A percentile compares a stretch with the other conserved stretches of the same genome.
Conservation (phyloP, 2,888 invertebrate species). For the Lepidochitona cinerea region DNA sequence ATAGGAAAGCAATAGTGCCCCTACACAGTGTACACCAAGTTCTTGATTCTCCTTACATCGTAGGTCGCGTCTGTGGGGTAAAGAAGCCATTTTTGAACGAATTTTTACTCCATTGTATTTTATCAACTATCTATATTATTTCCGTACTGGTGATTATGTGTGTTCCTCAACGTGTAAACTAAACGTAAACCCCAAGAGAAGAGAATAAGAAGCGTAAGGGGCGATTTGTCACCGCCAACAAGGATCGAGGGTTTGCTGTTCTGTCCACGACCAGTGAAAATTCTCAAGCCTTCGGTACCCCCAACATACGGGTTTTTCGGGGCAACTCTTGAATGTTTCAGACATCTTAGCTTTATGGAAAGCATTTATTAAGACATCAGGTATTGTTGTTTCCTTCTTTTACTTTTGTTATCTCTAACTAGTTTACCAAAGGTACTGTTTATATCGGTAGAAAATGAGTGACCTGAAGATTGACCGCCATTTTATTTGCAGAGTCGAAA, state of each 20-base stretch:
- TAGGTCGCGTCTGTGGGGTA: slow-evolving; percentile 40
- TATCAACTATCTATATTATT: too few species aligned
- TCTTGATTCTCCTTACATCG: slow-evolving; percentile 54
- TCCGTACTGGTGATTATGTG: too few species aligned
- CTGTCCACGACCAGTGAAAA: background rate
- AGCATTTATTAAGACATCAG: background rate
- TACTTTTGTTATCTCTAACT: background rate
- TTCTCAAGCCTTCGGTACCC: background rate
- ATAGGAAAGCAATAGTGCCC: too few species aligned
- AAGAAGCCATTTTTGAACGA: slow-evolving; percentile 2
- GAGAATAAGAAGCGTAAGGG: too few species aligned
- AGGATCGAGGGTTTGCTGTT: background rate
- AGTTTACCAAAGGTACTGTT: too few species aligned
- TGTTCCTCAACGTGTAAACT: too few species aligned
- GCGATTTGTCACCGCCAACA: too few species aligned
- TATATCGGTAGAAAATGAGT: too few species aligned
- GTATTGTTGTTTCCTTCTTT: background rate
- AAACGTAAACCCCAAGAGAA: too few species aligned
- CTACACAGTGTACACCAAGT: too few species aligned
- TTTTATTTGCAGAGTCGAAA: background rate
- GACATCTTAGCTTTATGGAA: too few species aligned
- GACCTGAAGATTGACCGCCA: slow-evolving; percentile 1
- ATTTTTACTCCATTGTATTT: too few species aligned
- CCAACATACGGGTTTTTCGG: background rate
- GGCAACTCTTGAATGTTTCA: background rate